phyloP scores from a whole-genome alignment of 2,797 vertebrate species.

The Cyprinodon diabolis region DNA sequence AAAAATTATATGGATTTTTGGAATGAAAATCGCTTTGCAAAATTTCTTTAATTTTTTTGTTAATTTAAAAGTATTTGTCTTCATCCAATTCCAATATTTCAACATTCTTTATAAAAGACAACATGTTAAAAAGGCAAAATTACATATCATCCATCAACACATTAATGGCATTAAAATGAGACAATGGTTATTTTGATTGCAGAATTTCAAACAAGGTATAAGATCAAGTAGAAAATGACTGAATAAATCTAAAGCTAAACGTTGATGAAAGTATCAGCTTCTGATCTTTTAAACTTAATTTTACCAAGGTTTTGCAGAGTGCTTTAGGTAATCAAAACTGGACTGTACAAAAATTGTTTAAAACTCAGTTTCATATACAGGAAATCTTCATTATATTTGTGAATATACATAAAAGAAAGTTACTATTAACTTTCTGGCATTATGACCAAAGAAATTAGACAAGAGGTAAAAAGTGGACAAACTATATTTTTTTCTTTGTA shows the following conservation, averaged over 20 bases:
- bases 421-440: not conserved
- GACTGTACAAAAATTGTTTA: not conserved
- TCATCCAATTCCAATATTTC: not conserved
- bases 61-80: not conserved
- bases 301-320: not conserved
- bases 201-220: not conserved
- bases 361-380: not conserved
- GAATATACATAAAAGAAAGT: not conserved
- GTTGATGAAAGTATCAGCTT: not conserved
- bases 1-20: no score
- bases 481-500: not conserved
- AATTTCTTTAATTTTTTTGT: not conserved
- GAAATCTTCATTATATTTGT: not conserved
- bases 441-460: not conserved
- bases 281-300: not conserved
- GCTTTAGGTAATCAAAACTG: not conserved
- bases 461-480: not conserved
- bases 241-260: not conserved
- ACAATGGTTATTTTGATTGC: no score
- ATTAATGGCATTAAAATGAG: not conserved
- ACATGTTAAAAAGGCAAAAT: not conserved
- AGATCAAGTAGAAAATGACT: not conserved
- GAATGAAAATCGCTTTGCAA: not conserved
- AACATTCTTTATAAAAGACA: not conserved
- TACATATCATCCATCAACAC: not conserved